These are phyloP conservation scores for Meloidogyne chitwoodi DNA, from an alignment of 1,140 invertebrate genomes.

Conservation along the genomic window DNA sequence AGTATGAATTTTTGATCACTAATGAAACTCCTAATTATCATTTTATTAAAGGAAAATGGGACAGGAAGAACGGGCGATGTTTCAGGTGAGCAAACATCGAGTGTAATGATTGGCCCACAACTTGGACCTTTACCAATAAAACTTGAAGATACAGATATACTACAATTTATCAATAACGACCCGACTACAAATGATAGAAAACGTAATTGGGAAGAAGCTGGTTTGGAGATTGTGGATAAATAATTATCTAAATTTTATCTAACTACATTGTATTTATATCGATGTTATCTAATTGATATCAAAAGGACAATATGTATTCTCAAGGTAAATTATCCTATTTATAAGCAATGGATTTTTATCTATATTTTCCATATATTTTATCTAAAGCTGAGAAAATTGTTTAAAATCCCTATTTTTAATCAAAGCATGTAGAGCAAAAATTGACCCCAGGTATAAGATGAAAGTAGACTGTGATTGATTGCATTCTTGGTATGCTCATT, in stretches of 20 bases:
- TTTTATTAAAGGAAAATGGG: neutral
- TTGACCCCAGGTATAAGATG: too few relatives aligned
- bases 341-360: too few relatives aligned
- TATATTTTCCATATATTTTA: too few relatives aligned
- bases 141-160: neutral
- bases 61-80: neutral
- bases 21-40: neutral
- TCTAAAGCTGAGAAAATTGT: too few relatives aligned
- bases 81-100: neutral
- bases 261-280: too few relatives aligned
- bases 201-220: slow-evolving; percentile 16
- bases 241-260: neutral
- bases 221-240: neutral
- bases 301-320: too few relatives aligned
- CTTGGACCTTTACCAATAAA: neutral
- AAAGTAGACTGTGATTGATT: too few relatives aligned
- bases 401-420: too few relatives aligned
- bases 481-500: too few relatives aligned
- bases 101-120: slow-evolving; percentile 13
- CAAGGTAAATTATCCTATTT: too few relatives aligned
- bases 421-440: too few relatives aligned
- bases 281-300: too few relatives aligned
- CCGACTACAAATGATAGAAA: neutral
- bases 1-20: neutral
- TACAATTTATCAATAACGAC: neutral